Evolutionary conservation across 2,888 invertebrate genomes (phyloP), one percentile per base, ranked within the genome.

Genomic region (Plebejus argus): DNA sequence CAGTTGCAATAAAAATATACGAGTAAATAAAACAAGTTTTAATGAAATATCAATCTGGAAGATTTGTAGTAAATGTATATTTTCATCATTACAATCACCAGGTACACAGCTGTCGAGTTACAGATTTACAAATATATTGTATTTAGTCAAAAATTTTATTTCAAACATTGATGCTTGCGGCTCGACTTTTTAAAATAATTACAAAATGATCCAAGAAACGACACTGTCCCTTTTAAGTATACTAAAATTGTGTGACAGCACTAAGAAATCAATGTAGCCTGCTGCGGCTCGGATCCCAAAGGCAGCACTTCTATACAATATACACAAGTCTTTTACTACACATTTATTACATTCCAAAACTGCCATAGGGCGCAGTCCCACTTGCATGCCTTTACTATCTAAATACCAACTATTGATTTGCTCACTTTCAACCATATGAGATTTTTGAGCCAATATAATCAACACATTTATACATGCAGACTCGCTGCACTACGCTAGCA

Each of bases 51-150:
- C 86, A 81, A 82, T 84, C 87, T 90, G 89, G 88, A 91, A 93
- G 92, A 92, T 93, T 93, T 91, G 92, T 93, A 92, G 93, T 93
- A 93, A 93, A 93, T 91, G 91, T 93, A 93, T 93, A 93, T 93
- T 93, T 87, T 90, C 92, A 91, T 91, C 86, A 91, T 91, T 92
- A 92, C 91, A 91, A 92, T 92, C 91, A 91, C 91, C 93, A 93
- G 93, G 93, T 93, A 93, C 93, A 92, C 93, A 92, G 90, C 88
- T 91, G 90, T 90, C 87, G 90, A 92, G 91, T 91, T 89, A 90
- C 87, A 91, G 89, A 87, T 90, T 89, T 90, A 91, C 89, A 91
- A 91, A 91, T 88, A 88, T 85, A 89, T 86, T 83, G 85, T 85
- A 86, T 86, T 87, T 88, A 86, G 91, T 91, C 91, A 91, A 88